Evolutionary conservation across 2,888 invertebrate species (phyloP).

Genomic region (Antitype chi): DNA sequence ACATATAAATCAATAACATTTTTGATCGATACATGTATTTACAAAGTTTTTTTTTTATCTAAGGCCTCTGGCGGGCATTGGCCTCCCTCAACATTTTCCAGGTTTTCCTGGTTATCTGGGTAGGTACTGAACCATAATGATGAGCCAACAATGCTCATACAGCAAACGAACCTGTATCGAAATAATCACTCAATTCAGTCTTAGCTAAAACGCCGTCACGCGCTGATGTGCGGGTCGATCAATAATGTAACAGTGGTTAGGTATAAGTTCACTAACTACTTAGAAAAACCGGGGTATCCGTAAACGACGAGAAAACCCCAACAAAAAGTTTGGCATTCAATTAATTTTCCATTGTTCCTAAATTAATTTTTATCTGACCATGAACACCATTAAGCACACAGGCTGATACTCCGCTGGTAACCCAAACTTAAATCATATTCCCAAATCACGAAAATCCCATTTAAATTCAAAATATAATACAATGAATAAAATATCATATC

Average conservation of each 20-base stretch:
- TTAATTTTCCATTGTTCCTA: background rate
- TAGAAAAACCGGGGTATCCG: too few relatives aligned
- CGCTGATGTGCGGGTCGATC: background rate
- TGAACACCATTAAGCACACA: background rate
- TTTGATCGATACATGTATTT: too few relatives aligned
- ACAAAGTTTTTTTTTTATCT: too few relatives aligned
- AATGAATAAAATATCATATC: slow-evolving; percentile 57
- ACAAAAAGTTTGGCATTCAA: background rate
- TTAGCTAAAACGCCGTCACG: background rate
- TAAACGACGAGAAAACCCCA: too few relatives aligned
- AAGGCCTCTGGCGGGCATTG: too few relatives aligned
- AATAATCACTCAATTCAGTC: background rate
- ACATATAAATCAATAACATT: too few relatives aligned
- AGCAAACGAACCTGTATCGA: background rate
- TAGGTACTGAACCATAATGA: too few relatives aligned
- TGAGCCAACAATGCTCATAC: too few relatives aligned
- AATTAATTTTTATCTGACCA: background rate
- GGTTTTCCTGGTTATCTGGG: too few relatives aligned
- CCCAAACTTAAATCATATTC: slow-evolving; percentile 29
- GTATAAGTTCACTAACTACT: too few relatives aligned
- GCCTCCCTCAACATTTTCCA: too few relatives aligned
- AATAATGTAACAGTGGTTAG: background rate
- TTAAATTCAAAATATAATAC: slow-evolving; percentile 47
- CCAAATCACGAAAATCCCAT: slow-evolving; percentile 48
- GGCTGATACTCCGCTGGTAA: slow-evolving; percentile 3